Conservation (phyloP, 2,888 invertebrate genomes). For the Drosophila gaucha region DNA sequence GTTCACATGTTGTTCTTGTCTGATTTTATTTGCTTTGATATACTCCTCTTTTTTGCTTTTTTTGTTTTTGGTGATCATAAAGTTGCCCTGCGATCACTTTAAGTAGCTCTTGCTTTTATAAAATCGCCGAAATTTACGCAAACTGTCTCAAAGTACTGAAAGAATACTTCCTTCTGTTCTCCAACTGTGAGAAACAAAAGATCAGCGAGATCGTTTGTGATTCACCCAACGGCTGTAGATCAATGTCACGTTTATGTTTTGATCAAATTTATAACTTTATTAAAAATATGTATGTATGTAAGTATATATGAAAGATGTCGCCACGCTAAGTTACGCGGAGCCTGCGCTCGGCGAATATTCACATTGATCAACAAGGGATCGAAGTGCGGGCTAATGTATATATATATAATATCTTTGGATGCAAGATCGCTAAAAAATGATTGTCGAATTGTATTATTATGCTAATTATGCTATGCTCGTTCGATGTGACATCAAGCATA, state of each 20-base stretch:
- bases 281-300: constrained; percentile 50
- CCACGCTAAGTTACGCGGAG: constrained; percentile 21
- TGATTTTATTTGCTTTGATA: constrained; percentile 73
- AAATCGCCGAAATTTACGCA: constrained; percentile 70
- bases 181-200: constrained; percentile 59
- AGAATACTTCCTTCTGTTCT: constrained; percentile 45
- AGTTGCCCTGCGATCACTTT: constrained; percentile 53
- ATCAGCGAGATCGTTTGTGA: constrained; percentile 31
- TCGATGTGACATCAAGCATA: no score
- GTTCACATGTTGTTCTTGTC: constrained; percentile 77
- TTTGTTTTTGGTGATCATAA: constrained; percentile 61
- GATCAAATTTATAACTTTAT: constrained; percentile 75
- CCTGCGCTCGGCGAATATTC: constrained; percentile 23
- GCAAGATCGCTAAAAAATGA: constrained; percentile 9
- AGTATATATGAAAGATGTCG: constrained; percentile 3
- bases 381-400: constrained; percentile 4
- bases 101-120: constrained; percentile 63
- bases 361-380: constrained; percentile 21
- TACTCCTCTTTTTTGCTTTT: constrained; percentile 24
- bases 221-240: constrained; percentile 59
- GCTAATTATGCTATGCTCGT: constrained; percentile 9
- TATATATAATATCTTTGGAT: constrained; percentile 4
- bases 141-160: constrained; percentile 47
- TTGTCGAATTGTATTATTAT: constrained; percentile 15
- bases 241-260: constrained; percentile 72